Evolutionary conservation across 2,888 invertebrate species (phyloP).

Genomic region (Pelosia muscerda): DNA sequence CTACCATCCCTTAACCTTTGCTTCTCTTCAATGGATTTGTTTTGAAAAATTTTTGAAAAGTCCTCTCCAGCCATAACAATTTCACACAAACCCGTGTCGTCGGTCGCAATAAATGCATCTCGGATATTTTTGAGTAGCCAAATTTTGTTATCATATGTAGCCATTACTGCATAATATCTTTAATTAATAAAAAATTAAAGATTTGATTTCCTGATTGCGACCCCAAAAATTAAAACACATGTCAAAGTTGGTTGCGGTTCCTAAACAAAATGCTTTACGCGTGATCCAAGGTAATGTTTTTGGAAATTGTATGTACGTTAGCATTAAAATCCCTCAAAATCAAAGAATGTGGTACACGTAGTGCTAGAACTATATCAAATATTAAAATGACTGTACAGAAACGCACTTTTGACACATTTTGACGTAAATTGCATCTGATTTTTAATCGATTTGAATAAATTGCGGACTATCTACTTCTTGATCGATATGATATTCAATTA

Average conservation of each 20-base stretch:
- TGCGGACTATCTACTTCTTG: too few relatives aligned
- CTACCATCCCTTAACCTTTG: slow-evolving; percentile 69
- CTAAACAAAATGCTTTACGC: slow-evolving; percentile 53
- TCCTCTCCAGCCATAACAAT: slow-evolving; percentile 95
- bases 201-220: slow-evolving; percentile 37
- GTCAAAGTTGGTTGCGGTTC: slow-evolving; percentile 53
- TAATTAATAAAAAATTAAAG: slow-evolving; percentile 32
- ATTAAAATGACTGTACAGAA: background rate
- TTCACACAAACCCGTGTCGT: slow-evolving; percentile 98
- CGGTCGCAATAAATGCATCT: slow-evolving; percentile 97
- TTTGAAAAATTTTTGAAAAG: slow-evolving; percentile 87
- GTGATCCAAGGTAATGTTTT: slow-evolving; percentile 28
- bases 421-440: background rate
- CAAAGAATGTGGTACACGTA: too few relatives aligned
- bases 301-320: background rate
- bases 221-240: slow-evolving; percentile 53
- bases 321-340: slow-evolving; percentile 17
- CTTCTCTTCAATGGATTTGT: slow-evolving; percentile 78
- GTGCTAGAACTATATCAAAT: slow-evolving; percentile 28
- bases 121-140: slow-evolving; percentile 97
- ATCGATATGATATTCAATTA: too few relatives aligned
- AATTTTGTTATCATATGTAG: slow-evolving; percentile 96
- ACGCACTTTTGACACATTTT: slow-evolving; percentile 6
- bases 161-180: slow-evolving; percentile 87
- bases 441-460: too few relatives aligned